Conservation (phyloP, 2,888 invertebrate species). For the Atethmia centrago region DNA sequence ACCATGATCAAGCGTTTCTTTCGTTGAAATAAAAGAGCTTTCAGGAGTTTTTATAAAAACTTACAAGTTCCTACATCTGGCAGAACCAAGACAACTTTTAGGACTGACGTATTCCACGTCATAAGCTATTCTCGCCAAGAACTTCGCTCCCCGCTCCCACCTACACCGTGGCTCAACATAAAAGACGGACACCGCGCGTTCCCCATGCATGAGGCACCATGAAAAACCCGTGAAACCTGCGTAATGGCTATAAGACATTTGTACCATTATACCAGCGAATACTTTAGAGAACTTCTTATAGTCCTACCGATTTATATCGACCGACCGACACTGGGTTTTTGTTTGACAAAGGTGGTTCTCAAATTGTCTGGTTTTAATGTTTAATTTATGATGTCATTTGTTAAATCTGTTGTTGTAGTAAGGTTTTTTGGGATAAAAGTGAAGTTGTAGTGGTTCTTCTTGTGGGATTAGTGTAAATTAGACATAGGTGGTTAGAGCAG, state of each 20-base stretch:
- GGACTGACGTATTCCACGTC: background rate
- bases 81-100: background rate
- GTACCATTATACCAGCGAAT: constrained; percentile 84
- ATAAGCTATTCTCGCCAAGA: background rate
- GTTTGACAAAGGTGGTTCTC: constrained; percentile 71
- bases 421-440: constrained; percentile 7
- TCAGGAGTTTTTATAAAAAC: too few relatives aligned
- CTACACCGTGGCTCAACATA: constrained; percentile 71
- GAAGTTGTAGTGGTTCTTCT: background rate
- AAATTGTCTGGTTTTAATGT: constrained; percentile 79
- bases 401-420: constrained; percentile 70
- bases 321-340: constrained; percentile 64
- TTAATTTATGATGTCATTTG: constrained; percentile 86
- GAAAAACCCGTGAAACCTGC: constrained; percentile 86
- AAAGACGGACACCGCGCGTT: constrained; percentile 81
- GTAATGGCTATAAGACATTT: constrained; percentile 86
- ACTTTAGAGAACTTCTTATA: constrained; percentile 70
- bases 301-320: constrained; percentile 69
- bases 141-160: constrained; percentile 48
- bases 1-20: too few relatives aligned
- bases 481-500: too few relatives aligned
- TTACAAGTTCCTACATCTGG: background rate
- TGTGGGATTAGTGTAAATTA: background rate
- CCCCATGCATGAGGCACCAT: constrained; percentile 80
- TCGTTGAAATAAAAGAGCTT: too few relatives aligned